phyloP scores from a whole-genome alignment of 2,888 invertebrate genomes.

The Abrostola tripartita region DNA sequence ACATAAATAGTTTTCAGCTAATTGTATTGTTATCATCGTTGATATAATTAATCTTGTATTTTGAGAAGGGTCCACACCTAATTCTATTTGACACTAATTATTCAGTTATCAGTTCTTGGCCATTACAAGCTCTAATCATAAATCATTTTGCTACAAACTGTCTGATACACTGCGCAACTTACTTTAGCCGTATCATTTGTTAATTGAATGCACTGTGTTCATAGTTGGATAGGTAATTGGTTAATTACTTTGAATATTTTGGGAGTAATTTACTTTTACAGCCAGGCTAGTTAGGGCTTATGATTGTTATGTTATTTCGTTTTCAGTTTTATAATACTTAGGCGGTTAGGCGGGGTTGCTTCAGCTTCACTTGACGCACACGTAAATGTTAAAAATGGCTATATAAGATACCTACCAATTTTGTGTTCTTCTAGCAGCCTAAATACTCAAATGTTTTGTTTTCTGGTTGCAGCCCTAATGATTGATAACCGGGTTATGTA shows the following conservation, averaged over 20 bases:
- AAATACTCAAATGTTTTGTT: too few species aligned
- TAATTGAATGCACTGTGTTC: slow-evolving; percentile 3
- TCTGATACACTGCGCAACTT: slow-evolving; percentile 13
- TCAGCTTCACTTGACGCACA: too few species aligned
- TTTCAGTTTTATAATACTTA: not conserved
- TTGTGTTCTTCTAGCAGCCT: too few species aligned
- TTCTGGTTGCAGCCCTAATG: too few species aligned
- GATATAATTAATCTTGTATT: slow-evolving; percentile 48
- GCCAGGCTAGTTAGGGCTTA: not conserved
- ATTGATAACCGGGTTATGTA: too few species aligned
- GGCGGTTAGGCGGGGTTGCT: too few species aligned
- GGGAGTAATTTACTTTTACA: not conserved
- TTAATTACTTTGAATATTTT: slow-evolving; percentile 4
- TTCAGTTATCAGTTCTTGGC: slow-evolving; percentile 48
- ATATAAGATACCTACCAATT: too few species aligned
- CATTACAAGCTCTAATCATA: slow-evolving; percentile 29
- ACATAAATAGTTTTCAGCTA: slow-evolving; percentile 18
- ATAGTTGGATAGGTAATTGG: not conserved
- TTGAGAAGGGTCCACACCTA: slow-evolving; percentile 53
- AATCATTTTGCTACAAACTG: slow-evolving; percentile 34
- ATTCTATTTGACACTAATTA: slow-evolving; percentile 49
- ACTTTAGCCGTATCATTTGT: not conserved
- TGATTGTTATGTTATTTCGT: not conserved
- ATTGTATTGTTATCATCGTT: slow-evolving; percentile 13
- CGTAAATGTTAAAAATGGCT: too few species aligned